Conservation (phyloP, 2,113 vertebrate species). For the Pluvianellus socialis region DNA sequence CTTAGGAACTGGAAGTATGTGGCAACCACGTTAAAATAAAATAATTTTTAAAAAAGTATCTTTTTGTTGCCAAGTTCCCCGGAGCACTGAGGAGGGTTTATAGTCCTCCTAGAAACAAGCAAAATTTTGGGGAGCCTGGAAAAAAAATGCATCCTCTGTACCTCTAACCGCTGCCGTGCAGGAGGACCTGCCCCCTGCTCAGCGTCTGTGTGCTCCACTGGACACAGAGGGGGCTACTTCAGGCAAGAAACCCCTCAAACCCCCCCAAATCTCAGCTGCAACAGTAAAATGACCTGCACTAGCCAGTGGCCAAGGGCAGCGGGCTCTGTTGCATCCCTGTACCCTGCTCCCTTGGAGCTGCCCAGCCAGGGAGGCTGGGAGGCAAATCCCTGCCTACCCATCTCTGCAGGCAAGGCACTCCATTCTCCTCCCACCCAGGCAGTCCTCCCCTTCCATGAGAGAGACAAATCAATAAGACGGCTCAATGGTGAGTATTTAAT, state of each 20-base stretch:
- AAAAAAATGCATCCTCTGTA: not conserved
- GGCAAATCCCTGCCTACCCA: not conserved
- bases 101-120: not conserved
- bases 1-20: not conserved
- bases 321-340: not conserved
- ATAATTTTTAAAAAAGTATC: too few species aligned
- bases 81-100: not conserved
- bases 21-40: not conserved
- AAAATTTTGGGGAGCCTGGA: not conserved
- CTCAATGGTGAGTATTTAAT: not conserved
- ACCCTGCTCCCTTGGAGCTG: not conserved
- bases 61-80: not conserved
- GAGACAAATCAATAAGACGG: not conserved
- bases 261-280: not conserved
- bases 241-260: not conserved
- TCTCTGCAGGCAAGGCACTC: not conserved
- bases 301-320: not conserved
- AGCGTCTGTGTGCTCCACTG: not conserved
- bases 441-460: not conserved
- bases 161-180: not conserved
- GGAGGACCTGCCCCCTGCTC: not conserved
- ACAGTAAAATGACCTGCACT: not conserved
- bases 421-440: accelerated
- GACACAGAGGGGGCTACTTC: accelerated
- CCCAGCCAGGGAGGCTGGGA: not conserved